These are phyloP conservation scores for Gopherus evgoodei DNA, from an alignment of 2,113 vertebrate species.

Conservation along the genomic window DNA sequence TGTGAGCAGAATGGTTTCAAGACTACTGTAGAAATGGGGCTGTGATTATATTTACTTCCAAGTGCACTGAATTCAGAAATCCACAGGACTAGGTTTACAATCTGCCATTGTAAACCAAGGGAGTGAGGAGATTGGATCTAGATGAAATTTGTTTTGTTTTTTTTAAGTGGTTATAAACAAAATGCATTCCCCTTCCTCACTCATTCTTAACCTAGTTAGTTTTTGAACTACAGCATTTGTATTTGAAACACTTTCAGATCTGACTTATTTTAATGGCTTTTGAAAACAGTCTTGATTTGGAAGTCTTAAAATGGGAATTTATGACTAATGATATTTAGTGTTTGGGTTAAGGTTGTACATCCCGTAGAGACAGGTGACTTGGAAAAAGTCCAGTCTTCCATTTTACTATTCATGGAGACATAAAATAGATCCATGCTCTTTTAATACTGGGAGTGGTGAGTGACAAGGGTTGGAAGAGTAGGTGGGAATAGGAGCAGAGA, in stretches of 20 bases:
- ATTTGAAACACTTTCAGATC: not conserved
- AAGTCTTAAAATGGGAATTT: not conserved
- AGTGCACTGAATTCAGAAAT: not conserved
- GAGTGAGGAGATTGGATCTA: not conserved
- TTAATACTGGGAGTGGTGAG: not conserved
- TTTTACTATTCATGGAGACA: not conserved
- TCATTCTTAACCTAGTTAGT: not conserved
- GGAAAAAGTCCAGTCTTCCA: not conserved
- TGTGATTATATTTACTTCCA: not conserved
- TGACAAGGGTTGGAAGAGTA: not conserved
- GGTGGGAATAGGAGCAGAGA: not conserved
- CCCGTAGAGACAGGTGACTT: not conserved
- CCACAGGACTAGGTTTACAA: rapidly evolving
- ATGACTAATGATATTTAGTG: not conserved
- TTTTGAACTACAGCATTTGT: not conserved
- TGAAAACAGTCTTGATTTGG: not conserved
- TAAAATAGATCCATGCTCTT: not conserved
- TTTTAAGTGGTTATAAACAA: not conserved
- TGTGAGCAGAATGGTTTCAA: conserved; percentile 1
- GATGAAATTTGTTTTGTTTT: not conserved
- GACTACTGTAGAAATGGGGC: not conserved
- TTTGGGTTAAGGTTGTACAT: not conserved
- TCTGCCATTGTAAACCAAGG: not conserved
- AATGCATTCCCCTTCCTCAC: not conserved
- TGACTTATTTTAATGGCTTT: not conserved